Percentiles rank a stretch among this genome's conserved stretches.
Evolutionary conservation across 2,888 invertebrate genomes (phyloP).

Genomic region (Campopleginae sp.): DNA sequence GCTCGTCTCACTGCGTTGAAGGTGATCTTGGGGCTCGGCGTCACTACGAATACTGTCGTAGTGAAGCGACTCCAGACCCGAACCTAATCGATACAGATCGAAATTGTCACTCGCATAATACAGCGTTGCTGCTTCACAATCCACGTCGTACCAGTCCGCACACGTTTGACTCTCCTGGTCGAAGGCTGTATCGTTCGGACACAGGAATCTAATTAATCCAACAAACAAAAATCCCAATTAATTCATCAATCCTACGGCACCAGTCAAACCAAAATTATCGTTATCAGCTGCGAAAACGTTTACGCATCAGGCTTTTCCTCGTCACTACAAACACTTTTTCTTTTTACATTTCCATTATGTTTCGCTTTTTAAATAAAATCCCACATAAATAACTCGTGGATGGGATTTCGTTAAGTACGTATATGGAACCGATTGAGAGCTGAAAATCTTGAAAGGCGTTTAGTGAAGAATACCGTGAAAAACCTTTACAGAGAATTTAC

Average conservation of each 20-base stretch:
- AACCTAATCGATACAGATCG: constrained; percentile 93
- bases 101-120: constrained; percentile 94
- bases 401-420: too few species aligned
- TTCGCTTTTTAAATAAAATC: too few species aligned
- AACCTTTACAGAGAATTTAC: too few species aligned
- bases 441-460: too few species aligned
- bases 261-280: background rate
- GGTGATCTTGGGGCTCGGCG: constrained; percentile 81
- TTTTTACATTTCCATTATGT: too few species aligned
- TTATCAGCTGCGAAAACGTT: too few species aligned
- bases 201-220: constrained; percentile 88
- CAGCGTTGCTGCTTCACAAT: constrained; percentile 92
- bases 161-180: constrained; percentile 97
- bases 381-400: too few species aligned
- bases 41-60: constrained; percentile 82
- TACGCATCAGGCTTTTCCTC: too few species aligned
- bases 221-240: background rate
- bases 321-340: too few species aligned
- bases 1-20: constrained; percentile 84
- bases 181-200: constrained; percentile 95
- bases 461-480: too few species aligned
- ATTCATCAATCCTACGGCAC: background rate
- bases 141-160: constrained; percentile 96
- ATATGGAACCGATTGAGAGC: too few species aligned
- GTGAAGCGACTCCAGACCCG: constrained; percentile 86